Base-by-base conservation (phyloP, 2,888 invertebrate species). In the Malthinus seriepunctatus region DNA sequence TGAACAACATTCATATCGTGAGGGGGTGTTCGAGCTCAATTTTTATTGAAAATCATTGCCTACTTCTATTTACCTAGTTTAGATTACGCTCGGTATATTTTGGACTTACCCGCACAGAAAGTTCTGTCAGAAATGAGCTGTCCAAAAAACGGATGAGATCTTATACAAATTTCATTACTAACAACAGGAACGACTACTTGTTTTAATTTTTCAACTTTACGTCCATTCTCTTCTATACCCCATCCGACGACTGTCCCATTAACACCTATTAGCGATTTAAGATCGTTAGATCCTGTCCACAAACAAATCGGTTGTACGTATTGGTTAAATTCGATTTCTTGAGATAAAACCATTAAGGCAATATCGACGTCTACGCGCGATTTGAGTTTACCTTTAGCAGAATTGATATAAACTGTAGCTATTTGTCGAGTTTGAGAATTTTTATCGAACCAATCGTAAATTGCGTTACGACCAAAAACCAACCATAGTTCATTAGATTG, bases 81-180 rank as follows among this genome's bases (percentile, higher is more conserved):
- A n/a, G n/a, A n/a, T n/a, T n/a, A n/a, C n/a, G n/a, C n/a, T n/a
- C n/a, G n/a, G n/a, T n/a, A n/a, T n/a, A n/a, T n/a, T n/a, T n/a
- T n/a, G n/a, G n/a, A 37, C 32, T 32, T 72, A 84, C 85, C 87
- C 55, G 87, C 88, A 69, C 88, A 88, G 39, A 87, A 80, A 0
- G 87, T 87, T 15, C 78, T 83, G 10, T 79, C 71, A 1, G 83
- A 82, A 1, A 78, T 80, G 37, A 66, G 56, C 1, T 57, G 54
- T 3, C 50, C 44, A 55, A 63, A 69, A 81, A 32, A 85, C 84
- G 1, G 86, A n/a, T n/a, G n/a, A n/a, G n/a, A n/a, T n/a, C n/a
- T n/a, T n/a, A n/a, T n/a, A n/a, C n/a, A n/a, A n/a, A n/a, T n/a
- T n/a, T n/a, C n/a, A n/a, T n/a, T n/a, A n/a, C n/a, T n/a, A n/a